Percentiles rank a stretch among this genome's conserved stretches.
Evolutionary conservation across 2,888 invertebrate genomes (phyloP).

Genomic region (Tachina grossa): DNA sequence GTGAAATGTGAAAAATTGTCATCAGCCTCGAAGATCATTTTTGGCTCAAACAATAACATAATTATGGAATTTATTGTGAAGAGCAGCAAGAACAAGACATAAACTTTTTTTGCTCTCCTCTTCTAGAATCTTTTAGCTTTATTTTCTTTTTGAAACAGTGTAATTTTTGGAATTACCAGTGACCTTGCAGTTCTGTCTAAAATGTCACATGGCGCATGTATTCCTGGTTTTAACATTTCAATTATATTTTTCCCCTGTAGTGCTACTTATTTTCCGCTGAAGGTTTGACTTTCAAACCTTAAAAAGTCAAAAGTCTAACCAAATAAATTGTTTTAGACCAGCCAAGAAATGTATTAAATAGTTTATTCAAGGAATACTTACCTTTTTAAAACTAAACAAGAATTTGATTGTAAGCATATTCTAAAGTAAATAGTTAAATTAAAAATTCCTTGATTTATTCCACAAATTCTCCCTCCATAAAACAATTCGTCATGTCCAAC

Average conservation of each 20-base stretch:
- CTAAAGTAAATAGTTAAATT: slow-evolving; percentile 39
- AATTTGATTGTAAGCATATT: slow-evolving; percentile 36
- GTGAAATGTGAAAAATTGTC: too few relatives aligned
- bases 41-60: too few relatives aligned
- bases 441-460: neutral
- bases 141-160: too few relatives aligned
- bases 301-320: slow-evolving; percentile 45
- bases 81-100: too few relatives aligned
- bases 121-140: too few relatives aligned
- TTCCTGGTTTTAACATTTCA: neutral
- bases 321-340: slow-evolving; percentile 1
- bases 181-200: too few relatives aligned
- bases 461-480: slow-evolving; percentile 12
- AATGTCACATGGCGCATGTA: too few relatives aligned
- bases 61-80: too few relatives aligned
- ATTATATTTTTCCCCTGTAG: neutral
- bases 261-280: slow-evolving; percentile 10
- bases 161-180: too few relatives aligned
- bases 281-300: slow-evolving; percentile 38
- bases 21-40: too few relatives aligned
- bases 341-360: neutral
- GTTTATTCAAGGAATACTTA: slow-evolving; percentile 15
- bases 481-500: neutral
- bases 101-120: too few relatives aligned
- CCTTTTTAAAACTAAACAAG: slow-evolving; percentile 19